A percentile compares a stretch with the other conserved stretches of the same genome.
These are phyloP conservation scores for Parnassius apollo DNA, from an alignment of 2,888 invertebrate species.

Conservation along the genomic window DNA sequence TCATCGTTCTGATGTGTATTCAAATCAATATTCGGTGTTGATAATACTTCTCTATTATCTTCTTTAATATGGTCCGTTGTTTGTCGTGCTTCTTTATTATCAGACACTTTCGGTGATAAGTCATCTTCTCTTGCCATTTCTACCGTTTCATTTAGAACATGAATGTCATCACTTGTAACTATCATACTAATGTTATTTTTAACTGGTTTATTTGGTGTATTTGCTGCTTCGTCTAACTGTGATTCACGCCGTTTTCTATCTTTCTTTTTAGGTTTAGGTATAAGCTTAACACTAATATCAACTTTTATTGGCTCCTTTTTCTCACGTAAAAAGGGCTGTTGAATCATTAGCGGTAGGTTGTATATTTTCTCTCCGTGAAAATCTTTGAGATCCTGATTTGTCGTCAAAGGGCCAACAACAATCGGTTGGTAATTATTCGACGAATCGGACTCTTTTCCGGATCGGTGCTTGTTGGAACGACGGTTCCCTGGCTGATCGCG, in stretches of 20 bases:
- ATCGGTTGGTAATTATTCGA: slow-evolving; percentile 75
- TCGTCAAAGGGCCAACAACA: slow-evolving; percentile 73
- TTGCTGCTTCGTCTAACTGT: slow-evolving; percentile 50
- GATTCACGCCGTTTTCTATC: slow-evolving; percentile 63
- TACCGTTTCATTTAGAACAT: slow-evolving; percentile 59
- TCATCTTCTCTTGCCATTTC: slow-evolving; percentile 49
- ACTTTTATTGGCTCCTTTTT: slow-evolving; percentile 88
- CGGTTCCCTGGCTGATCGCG: slow-evolving; percentile 57
- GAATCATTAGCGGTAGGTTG: slow-evolving; percentile 77
- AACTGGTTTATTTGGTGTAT: slow-evolving; percentile 57
- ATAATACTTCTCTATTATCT: slow-evolving; percentile 13
- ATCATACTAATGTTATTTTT: slow-evolving; percentile 73
- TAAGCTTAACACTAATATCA: slow-evolving; percentile 88
- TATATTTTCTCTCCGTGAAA: slow-evolving; percentile 68
- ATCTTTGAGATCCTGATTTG: slow-evolving; percentile 74
- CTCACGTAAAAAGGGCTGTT: slow-evolving; percentile 82
- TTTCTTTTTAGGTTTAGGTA: slow-evolving; percentile 81
- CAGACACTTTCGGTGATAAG: slow-evolving; percentile 16
- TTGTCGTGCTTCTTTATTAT: slow-evolving; percentile 30
- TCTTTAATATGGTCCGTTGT: slow-evolving; percentile 27
- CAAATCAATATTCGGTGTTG: slow-evolving; percentile 1
- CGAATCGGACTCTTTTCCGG: slow-evolving; percentile 81
- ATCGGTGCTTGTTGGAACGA: slow-evolving; percentile 69
- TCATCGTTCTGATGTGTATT: slow-evolving; percentile 1
- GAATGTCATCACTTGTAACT: slow-evolving; percentile 61